These are phyloP conservation scores for Calliopum simillimum DNA, from an alignment of 2,888 invertebrate species.

Conservation along the genomic window DNA sequence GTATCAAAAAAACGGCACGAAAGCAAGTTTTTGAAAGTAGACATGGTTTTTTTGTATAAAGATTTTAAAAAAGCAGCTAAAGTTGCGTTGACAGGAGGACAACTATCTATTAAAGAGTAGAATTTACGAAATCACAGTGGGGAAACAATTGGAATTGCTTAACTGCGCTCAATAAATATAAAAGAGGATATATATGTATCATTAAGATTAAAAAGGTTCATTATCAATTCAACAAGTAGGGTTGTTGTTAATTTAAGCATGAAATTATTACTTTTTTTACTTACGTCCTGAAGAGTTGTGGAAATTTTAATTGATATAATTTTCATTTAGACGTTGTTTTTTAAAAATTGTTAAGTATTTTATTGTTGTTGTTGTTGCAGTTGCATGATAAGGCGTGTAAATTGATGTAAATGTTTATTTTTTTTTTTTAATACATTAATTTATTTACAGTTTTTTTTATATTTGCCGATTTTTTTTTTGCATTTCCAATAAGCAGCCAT, in stretches of 20 bases:
- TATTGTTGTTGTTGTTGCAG: conserved; percentile 39
- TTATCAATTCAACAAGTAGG: too few relatives aligned
- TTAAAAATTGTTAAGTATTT: conserved; percentile 19
- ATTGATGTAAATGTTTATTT: conserved; percentile 44
- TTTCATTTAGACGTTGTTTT: conserved; percentile 30
- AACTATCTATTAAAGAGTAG: not conserved
- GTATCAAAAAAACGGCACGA: too few relatives aligned
- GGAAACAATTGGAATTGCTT: too few relatives aligned
- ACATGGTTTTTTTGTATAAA: too few relatives aligned
- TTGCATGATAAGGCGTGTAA: conserved; percentile 32
- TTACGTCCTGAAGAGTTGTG: conserved; percentile 51
- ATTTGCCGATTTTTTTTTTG: conserved; percentile 10
- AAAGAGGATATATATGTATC: too few relatives aligned
- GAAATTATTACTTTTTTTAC: conserved; percentile 45
- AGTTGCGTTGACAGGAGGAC: not conserved
- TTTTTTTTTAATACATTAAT: conserved; percentile 2
- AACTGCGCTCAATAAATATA: too few relatives aligned
- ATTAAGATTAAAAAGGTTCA: too few relatives aligned
- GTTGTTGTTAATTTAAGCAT: too few relatives aligned
- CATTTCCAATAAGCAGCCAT: conserved; percentile 19
- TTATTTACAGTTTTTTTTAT: conserved; percentile 18
- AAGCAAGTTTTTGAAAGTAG: too few relatives aligned
- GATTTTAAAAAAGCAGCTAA: not conserved
- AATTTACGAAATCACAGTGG: too few relatives aligned
- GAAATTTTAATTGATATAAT: conserved; percentile 35